Base-by-base conservation (phyloP, 2,113 vertebrate species). In the Rhea americana region DNA sequence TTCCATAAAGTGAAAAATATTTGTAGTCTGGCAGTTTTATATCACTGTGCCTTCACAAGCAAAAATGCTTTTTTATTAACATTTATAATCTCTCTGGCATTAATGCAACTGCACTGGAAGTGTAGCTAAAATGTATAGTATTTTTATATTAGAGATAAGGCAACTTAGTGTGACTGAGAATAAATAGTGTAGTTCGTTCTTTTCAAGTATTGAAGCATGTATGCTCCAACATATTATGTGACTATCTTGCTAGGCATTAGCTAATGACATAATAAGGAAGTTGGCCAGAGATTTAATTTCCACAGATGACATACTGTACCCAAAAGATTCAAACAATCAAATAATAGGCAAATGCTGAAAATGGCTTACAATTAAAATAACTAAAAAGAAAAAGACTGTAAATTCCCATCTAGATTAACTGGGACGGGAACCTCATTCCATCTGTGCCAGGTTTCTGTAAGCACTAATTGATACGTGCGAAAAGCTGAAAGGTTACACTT, bases 41-140 rank as follows among this genome's bases (percentile, higher is more conserved):
- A 65, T 66, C 55, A 73, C 68, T 74, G 71, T 72, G 93, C 80
- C 75, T 93, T 95, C 75, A 70, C 53, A 67, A 88, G 94, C 91
- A 73, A 94, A 96, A 93, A 87, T 62, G 21, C 6, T n/a, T 75
- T 85, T 85, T 91, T 95, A 83, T 93, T 94, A 90, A 92, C 70
- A 91, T 77, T 92, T 80, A 91, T 92, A 93, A 92, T 91, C 87
- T 73, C 66, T 81, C 45, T 22, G 13, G 61, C 62, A 73, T 84
- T 90, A 84, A 89, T 70, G 58, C 35, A 85, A 82, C 43, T 61
- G 45, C 37, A 78, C 47, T 61, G 70, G 47, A 91, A 89, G 51
- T 55, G 11, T 26, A 80, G 67, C 61, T 87, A 65, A 83, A 90
- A 68, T 21, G 24, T 22, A 61, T 0, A 37, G 70, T 55, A 47